These are phyloP conservation scores for Urocolius indicus DNA, from an alignment of 2,113 vertebrate species.

Conservation along the genomic window DNA sequence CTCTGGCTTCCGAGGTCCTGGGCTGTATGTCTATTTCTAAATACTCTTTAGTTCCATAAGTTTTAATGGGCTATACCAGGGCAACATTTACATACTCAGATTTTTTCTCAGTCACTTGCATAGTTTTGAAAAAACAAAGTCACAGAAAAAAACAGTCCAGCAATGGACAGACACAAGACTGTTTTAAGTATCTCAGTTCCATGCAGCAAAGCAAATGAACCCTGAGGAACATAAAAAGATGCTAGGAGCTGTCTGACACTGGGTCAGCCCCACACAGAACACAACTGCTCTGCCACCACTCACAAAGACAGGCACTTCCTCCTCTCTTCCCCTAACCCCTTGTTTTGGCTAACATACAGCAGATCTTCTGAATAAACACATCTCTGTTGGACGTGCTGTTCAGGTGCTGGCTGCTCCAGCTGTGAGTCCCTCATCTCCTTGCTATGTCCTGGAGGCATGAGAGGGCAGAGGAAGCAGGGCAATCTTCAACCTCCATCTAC, in stretches of 20 bases:
- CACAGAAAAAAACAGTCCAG: neutral
- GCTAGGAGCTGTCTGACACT: neutral
- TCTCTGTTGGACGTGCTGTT: conserved; percentile 12
- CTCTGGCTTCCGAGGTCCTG: neutral
- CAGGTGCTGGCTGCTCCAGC: conserved; percentile 65
- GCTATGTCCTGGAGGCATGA: conserved; percentile 64
- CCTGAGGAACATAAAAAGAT: neutral
- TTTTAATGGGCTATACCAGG: neutral
- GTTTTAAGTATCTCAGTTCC: neutral
- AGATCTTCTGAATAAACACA: conserved; percentile 69
- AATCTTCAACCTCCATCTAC: conserved; percentile 56
- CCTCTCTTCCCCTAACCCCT: neutral
- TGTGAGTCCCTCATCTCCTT: conserved; percentile 17
- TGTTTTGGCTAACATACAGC: conserved; percentile 34
- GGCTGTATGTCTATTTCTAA: neutral
- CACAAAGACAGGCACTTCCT: conserved; percentile 33
- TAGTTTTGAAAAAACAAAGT: neutral
- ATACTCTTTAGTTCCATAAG: neutral
- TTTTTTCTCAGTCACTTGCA: neutral
- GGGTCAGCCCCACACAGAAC: conserved; percentile 7
- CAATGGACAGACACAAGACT: neutral
- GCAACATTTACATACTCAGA: neutral
- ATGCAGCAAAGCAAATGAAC: neutral
- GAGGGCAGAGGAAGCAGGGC: conserved; percentile 68
- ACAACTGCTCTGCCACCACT: conserved; percentile 28